phyloP scores from a whole-genome alignment of 2,888 invertebrate genomes.

The Tinea pellionella region DNA sequence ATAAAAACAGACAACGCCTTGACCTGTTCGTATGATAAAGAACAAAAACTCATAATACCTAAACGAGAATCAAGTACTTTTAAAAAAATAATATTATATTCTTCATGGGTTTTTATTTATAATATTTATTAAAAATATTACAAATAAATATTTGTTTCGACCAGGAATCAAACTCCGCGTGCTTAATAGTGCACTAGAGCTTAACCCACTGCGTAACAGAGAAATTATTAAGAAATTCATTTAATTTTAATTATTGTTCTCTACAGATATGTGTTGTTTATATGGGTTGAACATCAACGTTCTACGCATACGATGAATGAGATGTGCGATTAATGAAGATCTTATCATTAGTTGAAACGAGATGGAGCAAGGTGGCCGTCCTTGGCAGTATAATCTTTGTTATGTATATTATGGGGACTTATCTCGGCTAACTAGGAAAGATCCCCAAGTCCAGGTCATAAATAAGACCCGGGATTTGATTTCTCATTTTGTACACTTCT shows the following conservation, averaged over 20 bases:
- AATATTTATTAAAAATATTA: too few relatives aligned
- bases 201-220: too few relatives aligned
- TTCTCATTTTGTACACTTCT: constrained; percentile 45
- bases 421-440: constrained; percentile 47
- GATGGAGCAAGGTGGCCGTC: constrained; percentile 52
- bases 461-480: constrained; percentile 60
- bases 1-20: too few relatives aligned
- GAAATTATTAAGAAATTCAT: too few relatives aligned
- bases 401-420: constrained; percentile 53
- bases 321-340: constrained; percentile 60
- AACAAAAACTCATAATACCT: too few relatives aligned
- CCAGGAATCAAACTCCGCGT: too few relatives aligned
- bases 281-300: constrained; percentile 32
- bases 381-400: constrained; percentile 54
- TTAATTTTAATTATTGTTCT: constrained; percentile 22
- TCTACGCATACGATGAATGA: constrained; percentile 56
- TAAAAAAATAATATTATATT: too few relatives aligned
- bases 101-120: too few relatives aligned
- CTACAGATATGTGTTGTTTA: constrained; percentile 51
- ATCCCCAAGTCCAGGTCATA: constrained; percentile 51
- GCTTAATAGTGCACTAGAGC: too few relatives aligned
- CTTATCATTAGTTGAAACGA: constrained; percentile 44
- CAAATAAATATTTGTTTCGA: too few relatives aligned
- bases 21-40: too few relatives aligned
- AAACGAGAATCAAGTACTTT: too few relatives aligned